Conservation (phyloP, 2,797 vertebrate species). For the Setipinna tenuifilis region DNA sequence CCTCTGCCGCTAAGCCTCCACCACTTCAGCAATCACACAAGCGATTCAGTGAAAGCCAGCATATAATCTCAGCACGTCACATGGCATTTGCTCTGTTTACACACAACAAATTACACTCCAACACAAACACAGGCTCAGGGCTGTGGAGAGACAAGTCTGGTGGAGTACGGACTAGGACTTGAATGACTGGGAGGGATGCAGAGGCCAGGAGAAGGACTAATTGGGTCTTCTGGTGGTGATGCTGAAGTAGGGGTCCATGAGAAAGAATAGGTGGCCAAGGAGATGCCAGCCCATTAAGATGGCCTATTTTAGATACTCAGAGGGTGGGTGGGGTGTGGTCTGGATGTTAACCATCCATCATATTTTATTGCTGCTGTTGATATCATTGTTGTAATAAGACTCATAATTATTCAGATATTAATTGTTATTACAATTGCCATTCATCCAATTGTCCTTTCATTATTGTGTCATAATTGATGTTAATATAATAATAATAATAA, state of each 20-base stretch:
- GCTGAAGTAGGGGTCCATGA: not conserved
- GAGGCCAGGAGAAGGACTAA: not conserved
- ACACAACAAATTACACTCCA: constrained; percentile 30
- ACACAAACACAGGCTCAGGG: not conserved
- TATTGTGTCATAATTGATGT: too few species aligned
- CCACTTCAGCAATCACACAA: not conserved
- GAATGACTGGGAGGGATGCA: not conserved
- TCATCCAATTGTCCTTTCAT: too few species aligned
- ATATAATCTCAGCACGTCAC: constrained; percentile 35
- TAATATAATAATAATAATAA: not conserved
- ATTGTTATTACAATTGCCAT: too few species aligned
- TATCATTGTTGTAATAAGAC: too few species aligned
- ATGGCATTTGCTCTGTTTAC: constrained; percentile 30
- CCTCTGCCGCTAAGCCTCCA: not conserved
- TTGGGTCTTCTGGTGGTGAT: not conserved
- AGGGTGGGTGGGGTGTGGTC: too few species aligned
- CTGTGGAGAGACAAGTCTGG: not conserved
- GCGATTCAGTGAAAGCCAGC: constrained; percentile 27
- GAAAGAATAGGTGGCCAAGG: not conserved
- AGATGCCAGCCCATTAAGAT: not conserved
- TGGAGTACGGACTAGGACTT: not conserved
- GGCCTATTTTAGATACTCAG: not conserved
- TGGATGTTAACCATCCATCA: too few species aligned
- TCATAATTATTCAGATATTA: too few species aligned
- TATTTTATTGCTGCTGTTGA: too few species aligned